These are phyloP conservation scores for Alentia gelatinosa DNA, from an alignment of 2,888 invertebrate species.

Conservation along the genomic window DNA sequence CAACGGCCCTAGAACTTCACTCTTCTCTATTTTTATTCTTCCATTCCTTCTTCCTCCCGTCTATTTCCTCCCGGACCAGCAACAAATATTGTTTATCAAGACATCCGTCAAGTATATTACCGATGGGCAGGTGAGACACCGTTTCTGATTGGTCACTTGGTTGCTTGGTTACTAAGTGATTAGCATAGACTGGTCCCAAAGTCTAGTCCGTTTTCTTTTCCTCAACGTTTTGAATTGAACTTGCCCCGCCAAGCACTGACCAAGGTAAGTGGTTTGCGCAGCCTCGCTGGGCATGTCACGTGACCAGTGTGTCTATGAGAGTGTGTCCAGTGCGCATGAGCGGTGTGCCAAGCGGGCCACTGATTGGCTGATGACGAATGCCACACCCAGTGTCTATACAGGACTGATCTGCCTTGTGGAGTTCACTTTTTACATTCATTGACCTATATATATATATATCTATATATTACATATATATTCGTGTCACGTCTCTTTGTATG, in stretches of 20 bases:
- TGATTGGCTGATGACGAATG: constrained; percentile 1
- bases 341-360: neutral
- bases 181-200: constrained; percentile 36
- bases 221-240: neutral
- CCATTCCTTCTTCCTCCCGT: constrained; percentile 44
- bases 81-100: constrained; percentile 47
- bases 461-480: neutral
- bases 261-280: constrained; percentile 1
- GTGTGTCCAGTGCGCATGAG: constrained; percentile 3
- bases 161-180: constrained; percentile 46
- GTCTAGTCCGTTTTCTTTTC: neutral
- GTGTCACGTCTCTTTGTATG: neutral
- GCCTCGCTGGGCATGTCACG: neutral
- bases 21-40: constrained; percentile 41
- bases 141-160: constrained; percentile 47
- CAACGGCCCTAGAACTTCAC: neutral
- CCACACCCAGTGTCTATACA: neutral
- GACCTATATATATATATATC: neutral
- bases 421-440: neutral
- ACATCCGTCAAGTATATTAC: constrained; percentile 39
- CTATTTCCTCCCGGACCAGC: constrained; percentile 32
- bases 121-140: constrained; percentile 36
- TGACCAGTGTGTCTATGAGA: neutral
- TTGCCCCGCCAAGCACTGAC: neutral
- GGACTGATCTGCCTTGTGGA: neutral